phyloP scores from a whole-genome alignment of 2,888 invertebrate species.

The Mamestra brassicae region DNA sequence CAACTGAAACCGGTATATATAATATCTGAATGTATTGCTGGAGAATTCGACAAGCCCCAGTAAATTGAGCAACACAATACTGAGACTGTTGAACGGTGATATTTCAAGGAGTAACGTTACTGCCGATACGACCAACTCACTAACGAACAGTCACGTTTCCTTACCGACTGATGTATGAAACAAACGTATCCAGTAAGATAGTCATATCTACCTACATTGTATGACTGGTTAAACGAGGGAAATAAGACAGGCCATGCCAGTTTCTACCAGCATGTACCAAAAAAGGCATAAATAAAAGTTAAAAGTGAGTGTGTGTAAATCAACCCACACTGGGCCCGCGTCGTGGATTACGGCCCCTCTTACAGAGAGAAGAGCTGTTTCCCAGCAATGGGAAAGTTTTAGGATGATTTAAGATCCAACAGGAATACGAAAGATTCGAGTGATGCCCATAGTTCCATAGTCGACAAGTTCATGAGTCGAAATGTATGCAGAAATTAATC shows the following conservation, averaged over 20 bases:
- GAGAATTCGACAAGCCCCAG: constrained; percentile 28
- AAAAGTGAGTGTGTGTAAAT: no score
- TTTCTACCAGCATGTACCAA: not conserved
- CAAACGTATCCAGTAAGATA: not conserved
- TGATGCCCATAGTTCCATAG: no score
- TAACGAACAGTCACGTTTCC: constrained; percentile 30
- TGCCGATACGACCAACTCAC: constrained; percentile 4
- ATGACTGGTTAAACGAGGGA: not conserved
- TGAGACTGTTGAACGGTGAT: constrained; percentile 27
- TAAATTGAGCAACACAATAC: constrained; percentile 51
- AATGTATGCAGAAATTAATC: no score
- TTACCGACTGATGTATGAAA: not conserved
- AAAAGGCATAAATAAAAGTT: no score
- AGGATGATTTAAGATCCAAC: no score
- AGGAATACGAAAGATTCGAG: no score
- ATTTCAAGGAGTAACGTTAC: constrained; percentile 37
- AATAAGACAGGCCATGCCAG: not conserved
- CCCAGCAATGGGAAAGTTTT: no score
- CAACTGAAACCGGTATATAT: constrained; percentile 31
- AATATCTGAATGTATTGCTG: constrained; percentile 38
- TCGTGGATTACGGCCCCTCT: no score
- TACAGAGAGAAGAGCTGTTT: no score
- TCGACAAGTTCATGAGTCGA: no score
- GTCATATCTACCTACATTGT: not conserved
- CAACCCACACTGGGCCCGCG: no score